Conservation (phyloP, 2,888 invertebrate genomes). For the Heliconius aoede region DNA sequence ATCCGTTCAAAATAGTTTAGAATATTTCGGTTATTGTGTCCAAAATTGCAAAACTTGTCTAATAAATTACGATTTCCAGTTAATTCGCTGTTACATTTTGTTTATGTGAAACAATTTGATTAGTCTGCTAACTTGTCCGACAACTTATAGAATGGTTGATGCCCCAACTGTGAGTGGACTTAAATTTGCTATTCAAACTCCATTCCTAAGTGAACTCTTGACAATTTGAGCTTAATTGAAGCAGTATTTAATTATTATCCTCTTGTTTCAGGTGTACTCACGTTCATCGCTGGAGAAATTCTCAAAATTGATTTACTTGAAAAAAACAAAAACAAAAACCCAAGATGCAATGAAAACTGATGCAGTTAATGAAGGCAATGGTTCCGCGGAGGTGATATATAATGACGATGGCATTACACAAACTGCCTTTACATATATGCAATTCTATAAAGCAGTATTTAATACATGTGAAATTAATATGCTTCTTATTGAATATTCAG, state of each 20-base stretch:
- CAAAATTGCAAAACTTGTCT: constrained; percentile 9
- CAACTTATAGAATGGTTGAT: constrained; percentile 32
- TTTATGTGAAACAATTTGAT: constrained; percentile 32
- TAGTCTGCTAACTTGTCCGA: constrained; percentile 29
- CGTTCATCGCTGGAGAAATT: no score
- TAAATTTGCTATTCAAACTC: constrained; percentile 35
- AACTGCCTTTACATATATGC: constrained; percentile 78
- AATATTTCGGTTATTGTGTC: constrained; percentile 33
- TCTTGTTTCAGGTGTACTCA: constrained; percentile 64
- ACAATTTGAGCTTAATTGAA: constrained; percentile 40
- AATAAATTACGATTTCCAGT: constrained; percentile 24
- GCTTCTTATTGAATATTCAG: constrained; percentile 42
- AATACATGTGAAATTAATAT: constrained; percentile 47
- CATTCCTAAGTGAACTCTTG: constrained; percentile 30
- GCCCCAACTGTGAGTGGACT: constrained; percentile 31
- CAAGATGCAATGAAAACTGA: constrained; percentile 52
- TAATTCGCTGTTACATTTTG: constrained; percentile 25
- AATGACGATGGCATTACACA: constrained; percentile 77
- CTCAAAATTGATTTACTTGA: constrained; percentile 18
- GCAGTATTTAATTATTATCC: constrained; percentile 33
- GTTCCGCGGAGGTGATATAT: constrained; percentile 77
- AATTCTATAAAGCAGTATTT: constrained; percentile 79
- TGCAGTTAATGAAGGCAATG: constrained; percentile 67
- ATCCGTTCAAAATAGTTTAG: constrained; percentile 26
- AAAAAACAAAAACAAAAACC: constrained; percentile 50